Conservation (phyloP, 2,113 vertebrate genomes). For the Asarcornis scutulata region DNA sequence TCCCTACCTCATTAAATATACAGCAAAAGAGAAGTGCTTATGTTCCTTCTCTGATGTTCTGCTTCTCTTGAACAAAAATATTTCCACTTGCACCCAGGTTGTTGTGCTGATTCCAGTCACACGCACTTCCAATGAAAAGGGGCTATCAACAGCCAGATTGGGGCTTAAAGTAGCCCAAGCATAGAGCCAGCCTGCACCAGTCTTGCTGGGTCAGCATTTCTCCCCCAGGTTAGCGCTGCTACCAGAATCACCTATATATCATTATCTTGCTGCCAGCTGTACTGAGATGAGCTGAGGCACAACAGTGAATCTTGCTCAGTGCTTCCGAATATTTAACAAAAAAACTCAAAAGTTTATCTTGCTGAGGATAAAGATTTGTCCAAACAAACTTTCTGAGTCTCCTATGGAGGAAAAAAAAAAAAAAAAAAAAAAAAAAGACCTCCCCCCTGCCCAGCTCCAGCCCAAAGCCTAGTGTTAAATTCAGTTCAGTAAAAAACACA, state of each 20-base stretch:
- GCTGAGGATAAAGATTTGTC: not conserved
- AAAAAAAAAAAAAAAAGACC: fast-evolving
- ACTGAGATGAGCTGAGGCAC: fast-evolving
- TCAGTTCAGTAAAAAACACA: not conserved
- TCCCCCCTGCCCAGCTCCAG: not conserved
- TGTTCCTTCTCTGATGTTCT: not conserved
- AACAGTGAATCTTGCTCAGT: not conserved
- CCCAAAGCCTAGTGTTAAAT: not conserved
- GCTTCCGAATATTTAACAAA: not conserved
- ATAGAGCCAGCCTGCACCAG: not conserved
- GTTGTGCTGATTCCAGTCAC: not conserved
- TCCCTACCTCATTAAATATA: not conserved
- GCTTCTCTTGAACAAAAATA: not conserved
- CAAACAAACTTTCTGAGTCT: not conserved
- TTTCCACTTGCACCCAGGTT: not conserved
- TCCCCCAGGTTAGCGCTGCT: not conserved
- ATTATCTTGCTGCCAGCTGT: not conserved
- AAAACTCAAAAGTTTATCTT: not conserved
- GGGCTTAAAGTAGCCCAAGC: not conserved
- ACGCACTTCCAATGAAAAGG: fast-evolving
- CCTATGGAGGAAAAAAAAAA: not conserved
- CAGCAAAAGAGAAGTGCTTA: not conserved
- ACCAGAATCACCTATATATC: fast-evolving
- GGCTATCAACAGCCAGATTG: not conserved
- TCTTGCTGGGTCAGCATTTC: not conserved